phyloP scores from a whole-genome alignment of 2,797 vertebrate genomes.

The Tauraco hartlaubi region DNA sequence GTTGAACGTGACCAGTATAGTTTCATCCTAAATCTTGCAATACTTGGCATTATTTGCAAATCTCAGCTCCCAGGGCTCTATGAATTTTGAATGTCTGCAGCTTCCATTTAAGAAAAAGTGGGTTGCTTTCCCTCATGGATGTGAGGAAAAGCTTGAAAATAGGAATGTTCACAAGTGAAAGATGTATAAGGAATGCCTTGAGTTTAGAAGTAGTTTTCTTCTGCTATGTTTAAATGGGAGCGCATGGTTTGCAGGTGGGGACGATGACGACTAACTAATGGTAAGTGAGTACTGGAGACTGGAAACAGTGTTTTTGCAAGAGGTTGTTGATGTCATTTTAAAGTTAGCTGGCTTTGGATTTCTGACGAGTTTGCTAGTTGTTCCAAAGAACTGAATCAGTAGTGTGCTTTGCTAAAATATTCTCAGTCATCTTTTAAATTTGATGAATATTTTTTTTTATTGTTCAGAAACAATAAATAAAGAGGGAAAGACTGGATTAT shows the following conservation, averaged over 20 bases:
- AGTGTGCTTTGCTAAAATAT: not conserved
- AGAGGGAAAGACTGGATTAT: not conserved
- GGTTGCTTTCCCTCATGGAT: accelerated
- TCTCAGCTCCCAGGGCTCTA: not conserved
- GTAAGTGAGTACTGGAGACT: not conserved
- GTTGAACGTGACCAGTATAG: not conserved
- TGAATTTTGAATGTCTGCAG: not conserved
- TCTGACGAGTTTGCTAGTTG: not conserved
- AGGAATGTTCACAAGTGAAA: not conserved
- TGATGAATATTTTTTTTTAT: not conserved
- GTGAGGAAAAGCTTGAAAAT: not conserved
- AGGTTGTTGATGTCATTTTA: not conserved
- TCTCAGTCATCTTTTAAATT: not conserved
- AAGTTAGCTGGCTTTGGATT: not conserved
- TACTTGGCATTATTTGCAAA: not conserved
- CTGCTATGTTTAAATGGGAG: not conserved
- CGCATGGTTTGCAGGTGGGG: not conserved
- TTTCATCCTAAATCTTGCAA: not conserved
- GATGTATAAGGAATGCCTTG: not conserved
- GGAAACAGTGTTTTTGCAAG: not conserved
- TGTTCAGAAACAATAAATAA: not conserved
- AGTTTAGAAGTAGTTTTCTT: not conserved
- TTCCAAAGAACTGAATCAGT: not conserved
- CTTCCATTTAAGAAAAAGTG: not conserved
- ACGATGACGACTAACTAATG: not conserved